A percentile compares a stretch with the other conserved stretches of the same genome.
Conservation (phyloP, 2,888 invertebrate species). For the Odontothrips loti region DNA sequence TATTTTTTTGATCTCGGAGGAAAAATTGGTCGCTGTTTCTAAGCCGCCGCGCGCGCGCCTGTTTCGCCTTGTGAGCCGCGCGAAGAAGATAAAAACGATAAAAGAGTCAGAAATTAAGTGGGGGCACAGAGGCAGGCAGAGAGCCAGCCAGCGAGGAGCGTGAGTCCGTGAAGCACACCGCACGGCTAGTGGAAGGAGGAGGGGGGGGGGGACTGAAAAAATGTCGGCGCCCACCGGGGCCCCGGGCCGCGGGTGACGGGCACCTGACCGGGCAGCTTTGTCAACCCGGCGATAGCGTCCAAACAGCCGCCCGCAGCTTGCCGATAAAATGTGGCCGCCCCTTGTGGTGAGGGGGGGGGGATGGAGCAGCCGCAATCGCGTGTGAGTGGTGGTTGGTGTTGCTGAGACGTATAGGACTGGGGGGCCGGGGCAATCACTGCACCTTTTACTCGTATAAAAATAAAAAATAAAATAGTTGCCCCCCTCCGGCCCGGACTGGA, state of each 20-base stretch:
- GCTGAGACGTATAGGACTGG: too few species aligned
- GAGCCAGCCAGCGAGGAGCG: too few species aligned
- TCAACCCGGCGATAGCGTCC: conserved; percentile 11
- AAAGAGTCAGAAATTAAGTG: background rate
- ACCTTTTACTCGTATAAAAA: too few species aligned
- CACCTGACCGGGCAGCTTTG: conserved; percentile 1
- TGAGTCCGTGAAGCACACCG: too few species aligned
- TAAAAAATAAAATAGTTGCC: too few species aligned
- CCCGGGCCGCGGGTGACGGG: background rate
- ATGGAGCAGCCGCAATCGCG: background rate
- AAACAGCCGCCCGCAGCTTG: background rate
- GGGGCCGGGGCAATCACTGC: too few species aligned
- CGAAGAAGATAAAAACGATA: background rate
- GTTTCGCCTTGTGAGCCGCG: too few species aligned
- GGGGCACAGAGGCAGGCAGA: background rate
- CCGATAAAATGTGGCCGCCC: background rate
- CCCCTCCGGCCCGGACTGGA: too few species aligned
- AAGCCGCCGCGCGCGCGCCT: too few species aligned
- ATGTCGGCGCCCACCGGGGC: background rate
- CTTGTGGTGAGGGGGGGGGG: background rate
- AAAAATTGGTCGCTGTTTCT: too few species aligned
- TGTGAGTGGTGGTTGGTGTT: background rate
- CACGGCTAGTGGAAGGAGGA: too few species aligned
- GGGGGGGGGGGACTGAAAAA: background rate
- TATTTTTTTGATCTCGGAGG: too few species aligned